Evolutionary conservation across 1,140 invertebrate species (phyloP).

Genomic region (Solenopsis invicta): DNA sequence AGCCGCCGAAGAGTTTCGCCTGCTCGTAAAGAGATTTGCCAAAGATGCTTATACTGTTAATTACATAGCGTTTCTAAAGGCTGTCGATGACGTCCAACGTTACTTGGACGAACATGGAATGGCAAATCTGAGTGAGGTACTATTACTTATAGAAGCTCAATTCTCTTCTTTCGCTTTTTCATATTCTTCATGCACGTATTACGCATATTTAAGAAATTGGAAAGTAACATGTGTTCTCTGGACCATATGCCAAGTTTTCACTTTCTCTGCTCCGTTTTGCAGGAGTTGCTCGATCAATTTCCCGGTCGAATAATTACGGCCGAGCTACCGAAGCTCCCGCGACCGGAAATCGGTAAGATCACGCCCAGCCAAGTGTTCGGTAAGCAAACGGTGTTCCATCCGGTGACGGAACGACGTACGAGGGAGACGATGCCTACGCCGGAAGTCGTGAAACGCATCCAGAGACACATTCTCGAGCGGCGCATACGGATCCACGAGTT

Average conservation of each 20-base stretch:
- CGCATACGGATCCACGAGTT: slow-evolving; percentile 89
- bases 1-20: slow-evolving; percentile 89
- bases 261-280: not conserved
- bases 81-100: slow-evolving; percentile 85
- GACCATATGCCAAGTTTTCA: not conserved
- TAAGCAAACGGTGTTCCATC: slow-evolving; percentile 88
- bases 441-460: slow-evolving; percentile 86
- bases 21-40: slow-evolving; percentile 90
- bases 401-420: slow-evolving; percentile 78
- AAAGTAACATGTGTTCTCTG: not conserved
- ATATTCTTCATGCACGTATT: slow-evolving; percentile 10
- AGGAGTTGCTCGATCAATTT: slow-evolving; percentile 87
- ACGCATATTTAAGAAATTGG: not conserved
- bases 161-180: not conserved
- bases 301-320: slow-evolving; percentile 89
- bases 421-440: slow-evolving; percentile 83
- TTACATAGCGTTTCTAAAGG: slow-evolving; percentile 90
- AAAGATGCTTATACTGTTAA: slow-evolving; percentile 91
- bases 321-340: slow-evolving; percentile 89
- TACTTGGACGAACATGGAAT: slow-evolving; percentile 89
- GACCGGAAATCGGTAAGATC: slow-evolving; percentile 89
- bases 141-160: slow-evolving; percentile 25
- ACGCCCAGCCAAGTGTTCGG: slow-evolving; percentile 86
- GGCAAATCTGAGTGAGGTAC: slow-evolving; percentile 79
- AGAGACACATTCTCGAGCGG: slow-evolving; percentile 88